These are phyloP conservation scores for Tortricodes alternella DNA, from an alignment of 2,888 invertebrate genomes.

Conservation along the genomic window DNA sequence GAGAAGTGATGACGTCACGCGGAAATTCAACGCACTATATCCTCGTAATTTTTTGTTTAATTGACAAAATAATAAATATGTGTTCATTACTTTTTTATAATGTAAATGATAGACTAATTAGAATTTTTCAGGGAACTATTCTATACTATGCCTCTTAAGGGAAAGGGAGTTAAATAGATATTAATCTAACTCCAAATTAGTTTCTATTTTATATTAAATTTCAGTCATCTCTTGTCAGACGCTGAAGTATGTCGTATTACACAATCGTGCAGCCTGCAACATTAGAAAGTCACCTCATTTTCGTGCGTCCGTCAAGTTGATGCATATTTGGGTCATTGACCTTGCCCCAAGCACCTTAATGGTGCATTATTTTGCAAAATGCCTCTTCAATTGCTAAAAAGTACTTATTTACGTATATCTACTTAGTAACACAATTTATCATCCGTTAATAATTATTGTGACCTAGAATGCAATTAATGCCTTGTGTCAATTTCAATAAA, in stretches of 20 bases:
- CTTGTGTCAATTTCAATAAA: too few species aligned
- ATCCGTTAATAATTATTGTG: background rate
- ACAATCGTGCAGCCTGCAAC: constrained; percentile 62
- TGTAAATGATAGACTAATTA: too few species aligned
- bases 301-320: constrained; percentile 53
- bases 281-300: constrained; percentile 74
- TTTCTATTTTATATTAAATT: background rate
- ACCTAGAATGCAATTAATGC: constrained; percentile 2
- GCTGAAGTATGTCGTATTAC: constrained; percentile 36
- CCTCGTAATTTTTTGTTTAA: too few species aligned
- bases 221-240: background rate
- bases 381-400: background rate
- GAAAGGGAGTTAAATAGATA: too few species aligned
- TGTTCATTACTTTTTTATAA: too few species aligned
- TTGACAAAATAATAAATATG: too few species aligned
- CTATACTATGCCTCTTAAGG: too few species aligned
- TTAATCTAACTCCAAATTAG: too few species aligned
- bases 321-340: constrained; percentile 76
- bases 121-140: too few species aligned
- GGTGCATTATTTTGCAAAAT: constrained; percentile 51
- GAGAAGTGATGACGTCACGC: too few species aligned
- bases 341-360: constrained; percentile 51
- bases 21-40: too few species aligned
- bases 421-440: constrained; percentile 2
- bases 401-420: background rate